These are phyloP conservation scores for Meloidogyne hapla DNA, from an alignment of 1,140 invertebrate species.

Conservation along the genomic window DNA sequence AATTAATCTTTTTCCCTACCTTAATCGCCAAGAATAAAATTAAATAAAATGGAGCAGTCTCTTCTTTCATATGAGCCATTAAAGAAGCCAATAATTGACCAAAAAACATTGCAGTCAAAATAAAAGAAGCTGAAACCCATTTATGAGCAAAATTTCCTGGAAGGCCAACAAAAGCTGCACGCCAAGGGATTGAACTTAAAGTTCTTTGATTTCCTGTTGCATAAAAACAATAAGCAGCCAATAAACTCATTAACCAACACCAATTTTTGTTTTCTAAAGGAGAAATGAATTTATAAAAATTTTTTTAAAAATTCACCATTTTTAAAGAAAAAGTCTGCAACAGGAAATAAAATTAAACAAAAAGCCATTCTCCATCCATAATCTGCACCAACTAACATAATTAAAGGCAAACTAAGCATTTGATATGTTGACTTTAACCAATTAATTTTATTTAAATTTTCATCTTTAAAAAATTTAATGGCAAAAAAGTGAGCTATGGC, in stretches of 20 bases:
- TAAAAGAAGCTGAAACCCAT: conserved; percentile 29
- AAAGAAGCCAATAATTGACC: conserved; percentile 32
- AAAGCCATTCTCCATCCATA: conserved; percentile 14
- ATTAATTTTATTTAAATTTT: not conserved
- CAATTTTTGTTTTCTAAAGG: conserved; percentile 1
- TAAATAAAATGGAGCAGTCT: conserved; percentile 14
- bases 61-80: not conserved
- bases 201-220: conserved; percentile 40
- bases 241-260: conserved; percentile 21
- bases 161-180: conserved; percentile 41
- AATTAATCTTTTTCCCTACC: conserved; percentile 12
- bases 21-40: conserved; percentile 6
- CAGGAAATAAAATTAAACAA: not conserved
- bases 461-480: not conserved
- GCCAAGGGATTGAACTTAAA: conserved; percentile 44
- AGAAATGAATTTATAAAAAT: not conserved
- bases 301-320: conserved; percentile 12
- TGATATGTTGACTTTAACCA: conserved; percentile 18
- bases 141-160: conserved; percentile 43
- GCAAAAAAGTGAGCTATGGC: conserved; percentile 18
- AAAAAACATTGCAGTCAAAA: conserved; percentile 37
- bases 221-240: conserved; percentile 28
- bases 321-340: conserved; percentile 15
- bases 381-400: conserved; percentile 32
- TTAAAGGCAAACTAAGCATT: conserved; percentile 13